These are phyloP conservation scores for Cosmopolites sordidus DNA, from an alignment of 2,888 invertebrate genomes.

Conservation along the genomic window DNA sequence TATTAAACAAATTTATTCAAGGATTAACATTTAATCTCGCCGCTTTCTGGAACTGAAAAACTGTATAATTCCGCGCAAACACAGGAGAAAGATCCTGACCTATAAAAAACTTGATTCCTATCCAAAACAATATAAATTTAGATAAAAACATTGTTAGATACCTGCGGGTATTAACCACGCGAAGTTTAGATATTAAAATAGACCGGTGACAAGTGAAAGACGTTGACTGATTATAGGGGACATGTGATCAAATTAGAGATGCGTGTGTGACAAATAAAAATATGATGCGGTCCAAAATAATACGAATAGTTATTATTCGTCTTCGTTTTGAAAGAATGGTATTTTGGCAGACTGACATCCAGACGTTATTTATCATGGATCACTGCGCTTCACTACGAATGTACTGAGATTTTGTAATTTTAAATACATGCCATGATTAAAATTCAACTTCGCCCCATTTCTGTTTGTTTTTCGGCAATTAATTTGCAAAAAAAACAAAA, in stretches of 20 bases:
- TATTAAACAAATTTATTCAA: too few relatives aligned
- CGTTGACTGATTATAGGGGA: constrained; percentile 45
- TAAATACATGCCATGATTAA: too few relatives aligned
- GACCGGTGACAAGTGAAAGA: constrained; percentile 41
- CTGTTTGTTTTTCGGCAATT: too few relatives aligned
- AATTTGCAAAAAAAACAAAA: too few relatives aligned
- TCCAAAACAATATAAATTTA: constrained; percentile 29
- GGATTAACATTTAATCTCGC: too few relatives aligned
- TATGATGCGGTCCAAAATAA: constrained; percentile 5
- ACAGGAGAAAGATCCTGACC: constrained; percentile 3
- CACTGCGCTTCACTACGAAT: too few relatives aligned
- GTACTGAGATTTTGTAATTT: too few relatives aligned
- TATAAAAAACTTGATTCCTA: constrained; percentile 34
- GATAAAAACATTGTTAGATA: constrained; percentile 24
- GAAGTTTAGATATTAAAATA: constrained; percentile 35
- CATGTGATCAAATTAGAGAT: constrained; percentile 41
- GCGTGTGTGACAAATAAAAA: constrained; percentile 30
- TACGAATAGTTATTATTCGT: not conserved
- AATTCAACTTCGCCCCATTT: too few relatives aligned
- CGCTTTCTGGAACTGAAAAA: too few relatives aligned
- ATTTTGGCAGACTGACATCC: not conserved
- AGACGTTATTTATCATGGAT: too few relatives aligned
- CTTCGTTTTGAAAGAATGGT: not conserved
- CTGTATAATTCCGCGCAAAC: too few relatives aligned
- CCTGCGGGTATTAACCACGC: constrained; percentile 14